Conservation (phyloP, 1,140 invertebrate genomes). For the Sarcophaga peregrina region DNA sequence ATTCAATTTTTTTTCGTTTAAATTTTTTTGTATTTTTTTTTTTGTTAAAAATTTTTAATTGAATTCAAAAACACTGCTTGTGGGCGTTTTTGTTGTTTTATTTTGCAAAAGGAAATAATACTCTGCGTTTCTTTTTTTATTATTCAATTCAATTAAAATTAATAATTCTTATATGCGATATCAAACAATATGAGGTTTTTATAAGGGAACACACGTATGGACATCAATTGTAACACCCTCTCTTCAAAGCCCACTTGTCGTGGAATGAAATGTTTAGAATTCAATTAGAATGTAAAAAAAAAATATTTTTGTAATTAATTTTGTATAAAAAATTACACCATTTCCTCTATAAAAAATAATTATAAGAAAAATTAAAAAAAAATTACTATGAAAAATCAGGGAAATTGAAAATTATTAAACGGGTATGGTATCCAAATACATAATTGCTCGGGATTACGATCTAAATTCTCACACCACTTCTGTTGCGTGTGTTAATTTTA, state of each 20-base stretch:
- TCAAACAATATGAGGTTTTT: neutral
- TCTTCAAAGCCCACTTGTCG: neutral
- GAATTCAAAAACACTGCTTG: neutral
- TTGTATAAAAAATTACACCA: too few relatives aligned
- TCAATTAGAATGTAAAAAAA: too few relatives aligned
- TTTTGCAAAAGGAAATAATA: conserved; percentile 5
- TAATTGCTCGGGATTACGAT: too few relatives aligned
- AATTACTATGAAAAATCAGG: too few relatives aligned
- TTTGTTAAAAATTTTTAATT: neutral
- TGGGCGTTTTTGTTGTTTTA: conserved; percentile 7
- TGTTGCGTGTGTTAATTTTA: too few relatives aligned
- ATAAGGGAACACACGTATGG: neutral
- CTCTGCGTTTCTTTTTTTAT: neutral
- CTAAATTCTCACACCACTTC: too few relatives aligned
- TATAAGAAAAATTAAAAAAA: too few relatives aligned
- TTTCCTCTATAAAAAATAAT: too few relatives aligned
- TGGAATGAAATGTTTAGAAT: neutral
- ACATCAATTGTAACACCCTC: neutral
- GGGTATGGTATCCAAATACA: too few relatives aligned
- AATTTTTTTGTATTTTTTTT: neutral
- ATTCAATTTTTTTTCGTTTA: neutral
- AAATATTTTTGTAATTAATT: too few relatives aligned
- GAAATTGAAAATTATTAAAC: too few relatives aligned
- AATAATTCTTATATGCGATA: conserved; percentile 3
- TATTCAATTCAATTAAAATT: neutral